Percentiles rank a stretch among this genome's conserved stretches.
Evolutionary conservation across 2,888 invertebrate species (phyloP).

Genomic region (Agelastica alni): DNA sequence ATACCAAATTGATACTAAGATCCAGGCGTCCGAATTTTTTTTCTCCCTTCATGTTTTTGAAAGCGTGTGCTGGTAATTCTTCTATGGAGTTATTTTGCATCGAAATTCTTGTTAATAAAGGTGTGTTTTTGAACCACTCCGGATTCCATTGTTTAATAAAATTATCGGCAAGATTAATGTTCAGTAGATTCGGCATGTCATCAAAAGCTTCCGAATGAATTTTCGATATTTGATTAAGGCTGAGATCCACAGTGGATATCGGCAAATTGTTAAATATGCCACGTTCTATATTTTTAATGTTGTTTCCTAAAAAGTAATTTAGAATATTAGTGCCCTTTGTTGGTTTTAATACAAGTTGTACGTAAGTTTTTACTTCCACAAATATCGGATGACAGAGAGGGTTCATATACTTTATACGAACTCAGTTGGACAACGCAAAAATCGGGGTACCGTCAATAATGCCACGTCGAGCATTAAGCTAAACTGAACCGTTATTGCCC

Average conservation of each 20-base stretch:
- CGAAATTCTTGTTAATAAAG: constrained; percentile 40
- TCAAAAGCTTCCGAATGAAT: constrained; percentile 38
- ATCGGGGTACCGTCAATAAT: too few species aligned
- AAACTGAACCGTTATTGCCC: too few species aligned
- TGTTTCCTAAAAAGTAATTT: constrained; percentile 35
- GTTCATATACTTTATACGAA: too few species aligned
- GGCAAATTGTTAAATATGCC: constrained; percentile 40
- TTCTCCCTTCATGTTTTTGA: constrained; percentile 38
- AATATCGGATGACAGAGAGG: too few species aligned
- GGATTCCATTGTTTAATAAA: constrained; percentile 38
- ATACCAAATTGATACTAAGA: constrained; percentile 40
- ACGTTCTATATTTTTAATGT: constrained; percentile 35
- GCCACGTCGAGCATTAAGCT: too few species aligned
- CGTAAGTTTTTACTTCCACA: too few species aligned
- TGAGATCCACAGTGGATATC: constrained; percentile 38
- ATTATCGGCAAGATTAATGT: constrained; percentile 43
- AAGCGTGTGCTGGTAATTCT: constrained; percentile 39
- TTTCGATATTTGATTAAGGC: constrained; percentile 34
- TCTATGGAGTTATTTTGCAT: constrained; percentile 43
- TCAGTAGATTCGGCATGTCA: constrained; percentile 36
- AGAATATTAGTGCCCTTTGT: too few species aligned
- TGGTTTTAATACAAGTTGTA: too few species aligned
- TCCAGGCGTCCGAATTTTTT: constrained; percentile 37
- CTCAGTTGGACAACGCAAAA: too few species aligned
- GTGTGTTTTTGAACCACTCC: constrained; percentile 43